These are phyloP conservation scores for Saccostrea echinata DNA, from an alignment of 1,140 invertebrate species.

Conservation along the genomic window DNA sequence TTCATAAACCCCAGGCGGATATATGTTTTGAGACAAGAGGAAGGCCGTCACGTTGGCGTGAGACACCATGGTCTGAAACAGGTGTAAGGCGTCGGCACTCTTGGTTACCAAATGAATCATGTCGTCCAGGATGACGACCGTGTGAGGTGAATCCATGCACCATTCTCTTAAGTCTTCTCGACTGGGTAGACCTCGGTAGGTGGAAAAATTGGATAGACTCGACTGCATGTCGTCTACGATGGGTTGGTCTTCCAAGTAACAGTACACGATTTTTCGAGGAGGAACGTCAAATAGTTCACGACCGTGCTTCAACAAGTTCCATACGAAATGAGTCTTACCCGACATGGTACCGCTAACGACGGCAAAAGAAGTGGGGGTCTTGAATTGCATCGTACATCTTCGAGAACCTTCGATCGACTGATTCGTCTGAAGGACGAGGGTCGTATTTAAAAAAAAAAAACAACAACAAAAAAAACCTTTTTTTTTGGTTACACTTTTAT, in stretches of 20 bases:
- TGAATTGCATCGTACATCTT: neutral
- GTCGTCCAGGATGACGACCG: conserved; percentile 47
- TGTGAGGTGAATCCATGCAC: neutral
- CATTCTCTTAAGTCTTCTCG: conserved; percentile 15
- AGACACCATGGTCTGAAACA: conserved; percentile 48
- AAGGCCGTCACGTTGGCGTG: conserved; percentile 35
- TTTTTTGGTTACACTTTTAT: too few species aligned
- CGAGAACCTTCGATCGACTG: too few species aligned
- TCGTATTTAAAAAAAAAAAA: too few species aligned
- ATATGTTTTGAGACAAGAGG: conserved; percentile 46
- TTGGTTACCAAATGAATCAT: conserved; percentile 28
- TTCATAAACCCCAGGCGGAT: conserved; percentile 43
- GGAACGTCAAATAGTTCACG: conserved; percentile 13
- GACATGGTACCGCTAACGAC: conserved; percentile 31
- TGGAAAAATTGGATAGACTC: neutral
- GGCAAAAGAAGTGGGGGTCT: conserved; percentile 25
- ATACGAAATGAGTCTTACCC: conserved; percentile 39
- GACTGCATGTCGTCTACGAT: conserved; percentile 39
- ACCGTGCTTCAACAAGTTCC: conserved; percentile 9
- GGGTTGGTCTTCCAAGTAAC: conserved; percentile 45
- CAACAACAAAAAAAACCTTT: too few species aligned
- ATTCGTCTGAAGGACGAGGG: too few species aligned
- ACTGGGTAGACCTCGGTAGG: conserved; percentile 36
- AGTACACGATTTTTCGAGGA: conserved; percentile 42
- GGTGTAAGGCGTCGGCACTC: conserved; percentile 1